A percentile compares a stretch with the other conserved stretches of the same genome.
Conservation (phyloP, 2,113 vertebrate species). For the Alouatta palliata region DNA sequence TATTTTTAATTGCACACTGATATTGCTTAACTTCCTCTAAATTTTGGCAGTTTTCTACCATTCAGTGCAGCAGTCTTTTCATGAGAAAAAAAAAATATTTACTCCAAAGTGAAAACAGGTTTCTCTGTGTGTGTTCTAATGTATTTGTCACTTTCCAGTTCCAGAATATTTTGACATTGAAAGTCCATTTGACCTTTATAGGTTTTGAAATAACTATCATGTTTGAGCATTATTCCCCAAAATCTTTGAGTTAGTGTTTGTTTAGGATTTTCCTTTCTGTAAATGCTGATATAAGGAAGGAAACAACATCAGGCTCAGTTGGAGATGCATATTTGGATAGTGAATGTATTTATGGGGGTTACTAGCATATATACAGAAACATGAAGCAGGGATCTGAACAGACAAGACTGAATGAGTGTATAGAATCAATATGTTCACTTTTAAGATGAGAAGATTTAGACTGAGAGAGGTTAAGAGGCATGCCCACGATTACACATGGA, state of each 20-base stretch:
- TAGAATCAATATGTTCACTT: not conserved
- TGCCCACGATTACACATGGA: not conserved
- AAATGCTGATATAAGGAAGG: not conserved
- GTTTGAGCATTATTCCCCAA: constrained; percentile 66
- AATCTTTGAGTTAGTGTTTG: constrained; percentile 56
- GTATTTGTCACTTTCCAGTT: constrained; percentile 73
- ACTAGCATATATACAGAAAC: not conserved
- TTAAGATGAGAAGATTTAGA: constrained; percentile 9
- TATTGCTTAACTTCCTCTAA: constrained; percentile 69
- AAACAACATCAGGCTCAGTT: constrained; percentile 40
- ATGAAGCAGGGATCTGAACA: constrained; percentile 8
- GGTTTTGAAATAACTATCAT: constrained; percentile 76
- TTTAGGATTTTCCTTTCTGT: constrained; percentile 34
- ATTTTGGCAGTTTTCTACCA: constrained; percentile 68
- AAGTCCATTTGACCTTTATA: constrained; percentile 66
- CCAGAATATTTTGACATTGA: constrained; percentile 77
- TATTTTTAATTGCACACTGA: constrained; percentile 72
- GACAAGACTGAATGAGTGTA: not conserved
- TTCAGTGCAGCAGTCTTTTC: constrained; percentile 66
- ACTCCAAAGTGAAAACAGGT: constrained; percentile 83
- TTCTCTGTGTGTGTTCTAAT: constrained; percentile 82
- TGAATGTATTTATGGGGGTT: not conserved
- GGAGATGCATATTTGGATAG: constrained; percentile 9
- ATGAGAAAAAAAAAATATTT: constrained; percentile 78
- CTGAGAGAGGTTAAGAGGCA: not conserved